Evolutionary conservation across 1,140 invertebrate genomes (phyloP), one percentile per base, ranked within the genome.

Genomic region (Periplaneta americana): DNA sequence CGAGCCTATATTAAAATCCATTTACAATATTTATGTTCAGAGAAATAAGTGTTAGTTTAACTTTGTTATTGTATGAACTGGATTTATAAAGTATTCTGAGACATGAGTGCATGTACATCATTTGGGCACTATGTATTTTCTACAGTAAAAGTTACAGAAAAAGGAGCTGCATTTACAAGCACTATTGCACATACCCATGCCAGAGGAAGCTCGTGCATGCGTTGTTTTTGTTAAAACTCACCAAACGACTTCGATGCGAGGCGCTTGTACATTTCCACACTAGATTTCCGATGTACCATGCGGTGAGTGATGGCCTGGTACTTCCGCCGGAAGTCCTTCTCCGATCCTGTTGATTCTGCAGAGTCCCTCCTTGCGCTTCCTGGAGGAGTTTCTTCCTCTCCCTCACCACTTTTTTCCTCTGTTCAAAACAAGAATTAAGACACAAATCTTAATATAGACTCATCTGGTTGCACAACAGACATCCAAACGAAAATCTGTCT

Each of bases 281-380:
- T 96, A n/a, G 95, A 96, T 87, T 97, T 96, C 81, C 96, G 90
- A 88, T 98, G 96, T 0, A 98, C 95, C 89, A 98, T 94, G 75
- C 96, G 91, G 88, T 97, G 96, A 10, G 96, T 96, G 48, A 97
- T 92, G 13, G 94, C 93, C 83, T 96, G 95, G 86, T 97, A 98
- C 82, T 94, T 93, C 86, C 96, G 94, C 80, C 92, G 91, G 86
- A 98, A 98, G 83, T 94, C 94, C 82, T 93, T 93, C 86, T 98
- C 97, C 1, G 96, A 97, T 79, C 94, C 93, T 0, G 96, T 98
- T 1, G 96, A 96, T 76, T 95, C 92, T 37, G 89, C 87, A 10
- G 91, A 92, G 13, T 87, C 92, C 78, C 94, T 87, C 31, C 92
- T 87, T 13, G 11, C 35, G 17, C 13, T 13, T n/a, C 76, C 76